Evolutionary conservation across 2,797 vertebrate genomes (phyloP), one percentile per base, ranked within the genome.

Genomic region (Xenopus petersii): DNA sequence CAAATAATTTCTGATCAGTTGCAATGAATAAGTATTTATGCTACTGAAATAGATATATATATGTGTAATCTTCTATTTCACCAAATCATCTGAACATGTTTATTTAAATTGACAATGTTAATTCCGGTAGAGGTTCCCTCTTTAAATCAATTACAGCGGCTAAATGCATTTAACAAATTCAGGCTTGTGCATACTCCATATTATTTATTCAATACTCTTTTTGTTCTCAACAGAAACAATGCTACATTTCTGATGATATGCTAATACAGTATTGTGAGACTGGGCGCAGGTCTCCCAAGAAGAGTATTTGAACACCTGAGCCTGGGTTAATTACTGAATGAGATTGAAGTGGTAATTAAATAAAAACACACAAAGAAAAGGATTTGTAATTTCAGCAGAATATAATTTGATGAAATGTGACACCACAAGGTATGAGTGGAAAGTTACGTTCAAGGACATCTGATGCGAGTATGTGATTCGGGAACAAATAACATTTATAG

Each of bases 261-360:
- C 54, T 56, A 56, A 56, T 56, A 8, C 54, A 56, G 15, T 17
- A 15, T 15, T 3, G 13, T 56, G 15, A 16, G 54, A 56, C 54
- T 56, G 54, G 54, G 54, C 16, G 54, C 54, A 16, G 13, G 54
- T 56, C 16, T 56, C 54, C 2, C 54, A 56, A 56, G 54, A 16
- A 56, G 54, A 56, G 16, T 56, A 56, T 56, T 56, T 56, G 54
- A 56, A 56, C 54, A 56, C 54, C 54, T 56, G 54, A 56, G 54
- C 54, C 54, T 56, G 54, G 54, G 54, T 56, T 56, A 56, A 56
- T 56, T 56, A 56, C 54, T 56, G 54, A 16, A 16, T 16, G 16
- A 56, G 7, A 56, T 56, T 56, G 54, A 56, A 56, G 54, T 12
- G 16, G 54, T 56, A 56, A 56, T 56, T 56, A 56, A 56, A 56